Evolutionary conservation across 2,888 invertebrate genomes (phyloP).

Genomic region (Napeogenes sylphis): DNA sequence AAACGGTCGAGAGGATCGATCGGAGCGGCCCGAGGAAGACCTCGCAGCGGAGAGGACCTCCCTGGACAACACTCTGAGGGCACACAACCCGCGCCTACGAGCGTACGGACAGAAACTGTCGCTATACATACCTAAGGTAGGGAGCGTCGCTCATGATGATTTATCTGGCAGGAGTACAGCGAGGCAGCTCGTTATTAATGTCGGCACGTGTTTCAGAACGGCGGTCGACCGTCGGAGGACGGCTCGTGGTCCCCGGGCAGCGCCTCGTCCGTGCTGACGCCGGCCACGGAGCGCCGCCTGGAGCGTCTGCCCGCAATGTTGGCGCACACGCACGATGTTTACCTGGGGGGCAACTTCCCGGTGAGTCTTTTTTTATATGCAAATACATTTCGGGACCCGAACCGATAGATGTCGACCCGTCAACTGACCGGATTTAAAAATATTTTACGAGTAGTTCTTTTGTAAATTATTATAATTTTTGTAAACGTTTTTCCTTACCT

Average conservation of each 20-base stretch:
- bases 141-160: background rate
- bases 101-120: slow-evolving; percentile 69
- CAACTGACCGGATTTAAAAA: no score
- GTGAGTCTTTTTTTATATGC: slow-evolving; percentile 40
- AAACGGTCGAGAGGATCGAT: slow-evolving; percentile 38
- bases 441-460: no score
- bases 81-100: slow-evolving; percentile 60
- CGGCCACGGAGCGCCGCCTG: slow-evolving; percentile 67
- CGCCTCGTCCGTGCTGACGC: slow-evolving; percentile 60
- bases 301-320: slow-evolving; percentile 70
- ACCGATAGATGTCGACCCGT: no score
- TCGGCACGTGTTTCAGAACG: slow-evolving; percentile 33
- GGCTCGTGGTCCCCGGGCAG: slow-evolving; percentile 35
- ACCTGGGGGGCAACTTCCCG: slow-evolving; percentile 88
- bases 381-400: no score
- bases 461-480: no score
- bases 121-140: slow-evolving; percentile 72
- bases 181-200: background rate
- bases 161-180: background rate
- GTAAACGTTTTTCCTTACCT: no score
- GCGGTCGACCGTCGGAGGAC: slow-evolving; percentile 32
- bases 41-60: slow-evolving; percentile 23
- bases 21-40: background rate
- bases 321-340: slow-evolving; percentile 81
- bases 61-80: slow-evolving; percentile 47